These are phyloP conservation scores for Drosophila pseudoobscura DNA, from an alignment of 1,140 invertebrate species.

Conservation along the genomic window DNA sequence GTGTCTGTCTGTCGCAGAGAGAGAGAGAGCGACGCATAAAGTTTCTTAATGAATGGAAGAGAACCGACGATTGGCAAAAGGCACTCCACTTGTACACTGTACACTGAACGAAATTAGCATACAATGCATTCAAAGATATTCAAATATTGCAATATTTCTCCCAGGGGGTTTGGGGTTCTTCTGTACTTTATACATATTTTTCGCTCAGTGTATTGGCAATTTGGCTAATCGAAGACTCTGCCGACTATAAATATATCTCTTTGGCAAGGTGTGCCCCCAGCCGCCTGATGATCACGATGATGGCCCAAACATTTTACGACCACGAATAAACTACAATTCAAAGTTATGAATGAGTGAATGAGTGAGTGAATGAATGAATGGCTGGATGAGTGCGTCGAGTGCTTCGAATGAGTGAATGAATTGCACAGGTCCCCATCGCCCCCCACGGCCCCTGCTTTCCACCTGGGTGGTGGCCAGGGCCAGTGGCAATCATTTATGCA, in stretches of 20 bases:
- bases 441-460: no score
- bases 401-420: constrained; percentile 54
- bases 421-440: constrained; percentile 26
- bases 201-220: constrained; percentile 38
- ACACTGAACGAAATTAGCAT: no score
- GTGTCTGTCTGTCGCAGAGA: constrained; percentile 32
- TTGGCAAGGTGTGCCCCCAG: constrained; percentile 58
- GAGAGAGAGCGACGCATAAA: constrained; percentile 28
- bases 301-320: constrained; percentile 55
- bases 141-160: no score
- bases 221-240: constrained; percentile 66
- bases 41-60: constrained; percentile 49
- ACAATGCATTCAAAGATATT: no score
- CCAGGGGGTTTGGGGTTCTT: no score
- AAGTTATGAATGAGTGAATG: constrained; percentile 48
- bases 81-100: not conserved
- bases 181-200: no score
- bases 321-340: constrained; percentile 69
- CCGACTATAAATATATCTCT: constrained; percentile 45
- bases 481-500: constrained; percentile 72
- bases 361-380: constrained; percentile 38
- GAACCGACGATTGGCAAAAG: not conserved
- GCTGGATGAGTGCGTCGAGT: constrained; percentile 4
- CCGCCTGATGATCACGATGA: constrained; percentile 28
- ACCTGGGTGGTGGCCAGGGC: no score